phyloP scores from a whole-genome alignment of 2,888 invertebrate genomes.

The Cerastis leucographa region DNA sequence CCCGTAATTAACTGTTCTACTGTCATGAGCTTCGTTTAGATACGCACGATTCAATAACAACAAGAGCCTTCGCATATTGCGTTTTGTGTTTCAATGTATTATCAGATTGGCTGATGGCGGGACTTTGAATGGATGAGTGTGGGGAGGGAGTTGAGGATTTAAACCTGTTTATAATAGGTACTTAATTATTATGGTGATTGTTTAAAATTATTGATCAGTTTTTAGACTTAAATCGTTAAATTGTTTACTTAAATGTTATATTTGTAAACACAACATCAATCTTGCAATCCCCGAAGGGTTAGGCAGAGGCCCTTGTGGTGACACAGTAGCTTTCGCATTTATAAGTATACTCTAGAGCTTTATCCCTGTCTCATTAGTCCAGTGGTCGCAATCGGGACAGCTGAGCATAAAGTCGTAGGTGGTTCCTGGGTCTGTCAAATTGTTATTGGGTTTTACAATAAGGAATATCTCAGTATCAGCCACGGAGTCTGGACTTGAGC shows the following conservation, averaged over 20 bases:
- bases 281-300: neutral
- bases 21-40: constrained; percentile 43
- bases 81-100: constrained; percentile 20
- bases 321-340: too few relatives aligned
- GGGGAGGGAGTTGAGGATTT: neutral
- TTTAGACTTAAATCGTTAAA: neutral
- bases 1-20: constrained; percentile 54
- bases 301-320: neutral
- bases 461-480: too few relatives aligned
- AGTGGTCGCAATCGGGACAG: too few relatives aligned
- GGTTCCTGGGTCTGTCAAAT: too few relatives aligned
- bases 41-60: constrained; percentile 44
- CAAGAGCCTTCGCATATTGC: constrained; percentile 12
- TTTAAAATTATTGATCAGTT: neutral
- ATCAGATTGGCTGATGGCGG: neutral
- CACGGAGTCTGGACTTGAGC: too few relatives aligned
- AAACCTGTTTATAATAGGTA: neutral
- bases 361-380: too few relatives aligned
- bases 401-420: too few relatives aligned
- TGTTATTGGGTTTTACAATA: too few relatives aligned
- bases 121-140: constrained; percentile 4
- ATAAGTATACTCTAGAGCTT: too few relatives aligned
- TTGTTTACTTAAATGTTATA: neutral
- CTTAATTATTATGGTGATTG: neutral
- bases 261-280: neutral